Percentiles rank a stretch among this genome's conserved stretches.
These are phyloP conservation scores for Dicrurus megarhynchus DNA, from an alignment of 2,113 vertebrate genomes.

Conservation along the genomic window DNA sequence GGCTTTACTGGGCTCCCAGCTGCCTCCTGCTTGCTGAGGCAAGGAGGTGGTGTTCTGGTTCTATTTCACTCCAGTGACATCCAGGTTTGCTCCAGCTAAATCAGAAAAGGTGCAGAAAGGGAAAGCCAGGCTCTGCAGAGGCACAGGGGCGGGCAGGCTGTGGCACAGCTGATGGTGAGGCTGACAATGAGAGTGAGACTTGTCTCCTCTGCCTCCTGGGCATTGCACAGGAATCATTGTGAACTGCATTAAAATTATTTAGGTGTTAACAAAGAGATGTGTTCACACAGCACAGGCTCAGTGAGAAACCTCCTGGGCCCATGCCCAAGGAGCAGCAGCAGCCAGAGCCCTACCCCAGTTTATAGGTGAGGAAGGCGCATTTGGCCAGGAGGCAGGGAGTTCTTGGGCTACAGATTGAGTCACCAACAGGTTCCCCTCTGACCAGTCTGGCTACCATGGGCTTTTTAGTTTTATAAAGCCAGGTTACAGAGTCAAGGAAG, in stretches of 20 bases:
- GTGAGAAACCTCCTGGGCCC: not conserved
- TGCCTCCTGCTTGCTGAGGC: not conserved
- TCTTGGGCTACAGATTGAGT: not conserved
- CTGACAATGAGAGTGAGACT: not conserved
- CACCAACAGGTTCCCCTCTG: not conserved
- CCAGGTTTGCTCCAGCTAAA: not conserved
- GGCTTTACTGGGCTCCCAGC: not conserved
- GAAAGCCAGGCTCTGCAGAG: not conserved
- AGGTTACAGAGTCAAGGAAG: not conserved
- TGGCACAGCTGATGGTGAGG: not conserved
- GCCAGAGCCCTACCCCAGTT: not conserved
- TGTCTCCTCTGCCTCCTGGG: not conserved
- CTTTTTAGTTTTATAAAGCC: not conserved
- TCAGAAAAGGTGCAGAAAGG: not conserved
- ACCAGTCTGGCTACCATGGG: not conserved
- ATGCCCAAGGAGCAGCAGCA: not conserved
- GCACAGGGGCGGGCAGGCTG: fast-evolving
- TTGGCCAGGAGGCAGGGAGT: not conserved
- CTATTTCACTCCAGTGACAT: not conserved
- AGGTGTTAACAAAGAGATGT: not conserved
- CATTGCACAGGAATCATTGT: not conserved
- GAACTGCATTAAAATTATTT: not conserved
- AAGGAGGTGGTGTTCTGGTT: not conserved
- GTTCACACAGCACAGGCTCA: not conserved
- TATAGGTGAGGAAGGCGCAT: not conserved